Evolutionary conservation across 2,797 vertebrate genomes (phyloP).

Genomic region (Sebastes oblongus): DNA sequence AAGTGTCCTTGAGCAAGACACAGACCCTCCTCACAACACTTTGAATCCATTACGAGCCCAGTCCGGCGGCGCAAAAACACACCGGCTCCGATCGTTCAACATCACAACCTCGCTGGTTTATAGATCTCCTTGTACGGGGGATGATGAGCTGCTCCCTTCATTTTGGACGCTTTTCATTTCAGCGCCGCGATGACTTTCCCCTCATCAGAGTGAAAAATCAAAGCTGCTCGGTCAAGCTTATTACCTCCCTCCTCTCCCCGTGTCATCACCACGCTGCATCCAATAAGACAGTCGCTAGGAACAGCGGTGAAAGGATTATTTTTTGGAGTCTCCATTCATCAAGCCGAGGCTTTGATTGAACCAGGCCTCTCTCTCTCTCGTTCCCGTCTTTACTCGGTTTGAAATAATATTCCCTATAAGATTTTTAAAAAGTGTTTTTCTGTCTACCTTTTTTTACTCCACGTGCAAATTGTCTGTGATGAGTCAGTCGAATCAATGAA

Average conservation of each 20-base stretch:
- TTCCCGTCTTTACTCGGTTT: too few species aligned
- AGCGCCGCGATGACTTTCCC: conserved; percentile 3
- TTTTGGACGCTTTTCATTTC: conserved; percentile 37
- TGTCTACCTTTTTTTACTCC: not conserved
- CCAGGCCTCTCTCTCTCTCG: not conserved
- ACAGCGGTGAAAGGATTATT: not conserved
- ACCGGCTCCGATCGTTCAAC: too few species aligned
- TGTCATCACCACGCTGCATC: not conserved
- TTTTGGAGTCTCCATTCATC: not conserved
- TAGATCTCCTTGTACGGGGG: not conserved
- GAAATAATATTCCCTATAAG: not conserved
- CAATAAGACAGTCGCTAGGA: not conserved
- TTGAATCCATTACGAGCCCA: not conserved
- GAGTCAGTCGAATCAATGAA: not conserved
- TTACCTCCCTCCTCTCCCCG: too few species aligned
- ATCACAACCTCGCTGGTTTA: not conserved
- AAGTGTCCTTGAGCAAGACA: conserved; percentile 26
- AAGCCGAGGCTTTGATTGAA: not conserved
- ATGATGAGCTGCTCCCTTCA: conserved; percentile 33
- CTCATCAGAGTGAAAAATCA: not conserved
- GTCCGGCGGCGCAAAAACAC: not conserved
- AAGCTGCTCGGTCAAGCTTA: not conserved
- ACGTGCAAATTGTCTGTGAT: not conserved
- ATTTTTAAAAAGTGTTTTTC: not conserved
- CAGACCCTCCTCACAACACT: not conserved